A percentile compares a stretch with the other conserved stretches of the same genome.
phyloP scores from a whole-genome alignment of 2,113 vertebrate species.

The Leucopsar rothschildi region DNA sequence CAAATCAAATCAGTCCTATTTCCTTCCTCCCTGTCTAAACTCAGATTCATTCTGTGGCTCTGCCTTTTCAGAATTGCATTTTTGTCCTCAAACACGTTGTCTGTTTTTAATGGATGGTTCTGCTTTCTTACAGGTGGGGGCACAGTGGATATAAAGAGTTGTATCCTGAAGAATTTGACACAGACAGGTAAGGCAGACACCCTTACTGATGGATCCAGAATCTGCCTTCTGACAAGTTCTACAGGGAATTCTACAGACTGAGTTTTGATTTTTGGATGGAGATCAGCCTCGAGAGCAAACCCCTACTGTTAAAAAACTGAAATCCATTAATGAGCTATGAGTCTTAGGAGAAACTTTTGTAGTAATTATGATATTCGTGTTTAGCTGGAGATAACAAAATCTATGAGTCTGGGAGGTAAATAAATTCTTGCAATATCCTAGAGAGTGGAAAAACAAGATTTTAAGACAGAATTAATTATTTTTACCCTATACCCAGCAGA shows the following conservation, averaged over 20 bases:
- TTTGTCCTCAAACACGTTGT: neutral
- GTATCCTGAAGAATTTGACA: slow-evolving; percentile 94
- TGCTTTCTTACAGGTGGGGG: slow-evolving; percentile 80
- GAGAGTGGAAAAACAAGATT: neutral
- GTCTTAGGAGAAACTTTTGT: neutral
- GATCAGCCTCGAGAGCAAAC: neutral
- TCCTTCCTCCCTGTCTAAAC: neutral
- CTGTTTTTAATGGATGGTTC: neutral
- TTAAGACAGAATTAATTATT: neutral
- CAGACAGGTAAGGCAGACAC: slow-evolving; percentile 80
- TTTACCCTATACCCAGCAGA: neutral
- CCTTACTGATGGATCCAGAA: neutral
- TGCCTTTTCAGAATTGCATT: neutral
- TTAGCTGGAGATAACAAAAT: neutral
- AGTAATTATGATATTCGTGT: neutral
- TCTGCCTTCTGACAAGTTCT: neutral
- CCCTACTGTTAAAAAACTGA: neutral
- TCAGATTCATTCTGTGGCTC: neutral
- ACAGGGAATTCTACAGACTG: neutral
- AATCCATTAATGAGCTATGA: neutral
- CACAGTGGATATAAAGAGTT: slow-evolving; percentile 98
- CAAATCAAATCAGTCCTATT: neutral
- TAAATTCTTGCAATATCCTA: neutral
- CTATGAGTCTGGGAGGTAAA: neutral
- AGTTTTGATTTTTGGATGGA: neutral